Percentiles rank a stretch among this genome's conserved stretches.
Evolutionary conservation across 35 echinoderm and acorn worm genomes (phyloP).

Genomic region (Amphiura filiformis): DNA sequence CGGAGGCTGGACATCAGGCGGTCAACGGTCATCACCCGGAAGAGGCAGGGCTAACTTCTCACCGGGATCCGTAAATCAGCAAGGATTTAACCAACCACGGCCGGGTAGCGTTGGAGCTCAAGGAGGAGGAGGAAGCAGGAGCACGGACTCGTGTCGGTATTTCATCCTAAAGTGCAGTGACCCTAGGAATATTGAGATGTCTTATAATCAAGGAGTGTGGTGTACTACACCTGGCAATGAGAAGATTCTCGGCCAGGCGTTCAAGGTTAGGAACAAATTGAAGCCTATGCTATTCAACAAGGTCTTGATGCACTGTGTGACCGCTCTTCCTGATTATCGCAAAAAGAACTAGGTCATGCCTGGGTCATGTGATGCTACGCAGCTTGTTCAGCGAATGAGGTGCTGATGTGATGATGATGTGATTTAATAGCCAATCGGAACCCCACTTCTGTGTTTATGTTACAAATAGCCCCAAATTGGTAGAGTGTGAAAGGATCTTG

Average conservation of each 20-base stretch:
- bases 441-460: too few relatives aligned
- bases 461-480: too few relatives aligned
- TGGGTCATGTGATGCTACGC: too few relatives aligned
- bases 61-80: neutral
- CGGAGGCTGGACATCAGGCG: neutral
- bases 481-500: too few relatives aligned
- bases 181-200: constrained; percentile 27
- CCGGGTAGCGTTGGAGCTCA: neutral
- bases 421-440: too few relatives aligned
- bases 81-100: neutral
- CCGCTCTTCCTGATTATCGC: too few relatives aligned
- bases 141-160: neutral
- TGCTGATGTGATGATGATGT: too few relatives aligned
- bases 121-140: neutral
- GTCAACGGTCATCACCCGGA: neutral
- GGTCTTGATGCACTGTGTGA: too few relatives aligned
- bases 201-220: neutral
- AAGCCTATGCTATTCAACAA: too few relatives aligned
- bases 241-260: constrained; percentile 16
- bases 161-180: constrained; percentile 35
- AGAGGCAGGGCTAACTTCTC: neutral
- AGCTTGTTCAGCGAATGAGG: too few relatives aligned
- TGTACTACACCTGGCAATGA: constrained; percentile 14
- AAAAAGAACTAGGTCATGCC: too few relatives aligned
- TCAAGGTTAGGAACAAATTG: constrained; percentile 9